Evolutionary conservation across 2,797 vertebrate genomes (phyloP), one percentile per base, ranked within the genome.

Genomic region (Huso huso): DNA sequence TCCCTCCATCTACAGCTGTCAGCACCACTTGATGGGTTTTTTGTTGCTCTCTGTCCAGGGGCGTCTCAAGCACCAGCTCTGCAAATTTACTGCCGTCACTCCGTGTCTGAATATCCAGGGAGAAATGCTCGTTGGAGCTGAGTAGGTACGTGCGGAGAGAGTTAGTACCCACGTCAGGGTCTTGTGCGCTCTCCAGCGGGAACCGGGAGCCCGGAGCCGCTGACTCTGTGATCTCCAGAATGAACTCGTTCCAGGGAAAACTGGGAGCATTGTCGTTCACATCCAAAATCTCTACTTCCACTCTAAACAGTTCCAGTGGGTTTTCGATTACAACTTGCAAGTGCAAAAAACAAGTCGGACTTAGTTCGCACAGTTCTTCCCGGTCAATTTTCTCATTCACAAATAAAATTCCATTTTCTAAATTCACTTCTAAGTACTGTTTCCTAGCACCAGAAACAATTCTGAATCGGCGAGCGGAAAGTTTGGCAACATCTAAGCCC

Each of bases 341-440:
- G 76, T 71, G 78, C 62, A 91, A 84, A 65, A 87, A 74, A 76
- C 89, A 91, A 71, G 81, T 23, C 15, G 77, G 78, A 66, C 75
- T 81, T 70, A 85, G 82, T 65, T 81, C 80, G 6, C 89, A 91
- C n/a, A 91, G 80, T 1, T 73, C 76, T 72, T 90, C 89, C 0
- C 89, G 81, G 75, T 91, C 89, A 68, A 90, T 82, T 18, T 83
- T 86, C 70, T 86, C 85, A 74, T 84, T 78, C 66, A 89, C 83
- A 77, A 90, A 82, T 49, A 98, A 86, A 79, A 97, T 93, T 62
- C 95, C 94, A 10, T 97, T 98, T 83, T 96, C 93, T 83, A 95
- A 83, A 81, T 98, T 97, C 63, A 97, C 93, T 82, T 97, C 94
- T 82, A 97, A 82, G 74, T 95, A 92, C 69, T 93, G 93, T 73